These are phyloP conservation scores for Polypterus senegalus DNA, from an alignment of 2,113 vertebrate genomes.

Conservation along the genomic window DNA sequence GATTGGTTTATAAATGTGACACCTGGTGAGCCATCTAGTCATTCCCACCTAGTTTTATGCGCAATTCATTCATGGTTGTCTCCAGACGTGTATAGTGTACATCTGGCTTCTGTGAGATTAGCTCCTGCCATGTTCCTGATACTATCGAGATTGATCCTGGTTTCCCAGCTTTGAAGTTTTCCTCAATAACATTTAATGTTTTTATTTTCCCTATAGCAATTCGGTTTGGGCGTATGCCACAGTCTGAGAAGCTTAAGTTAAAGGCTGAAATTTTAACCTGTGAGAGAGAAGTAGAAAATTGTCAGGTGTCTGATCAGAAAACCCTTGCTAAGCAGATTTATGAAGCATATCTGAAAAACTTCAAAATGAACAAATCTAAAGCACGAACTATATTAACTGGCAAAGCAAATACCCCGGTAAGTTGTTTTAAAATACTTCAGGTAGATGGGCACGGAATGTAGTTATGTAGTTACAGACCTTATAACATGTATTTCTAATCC, in stretches of 20 bases:
- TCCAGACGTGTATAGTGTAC: no score
- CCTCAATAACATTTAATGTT: background rate
- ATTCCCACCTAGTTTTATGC: no score
- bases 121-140: no score
- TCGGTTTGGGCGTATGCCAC: constrained; percentile 92
- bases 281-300: constrained; percentile 62
- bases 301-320: constrained; percentile 74
- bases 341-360: constrained; percentile 93
- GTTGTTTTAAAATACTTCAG: constrained; percentile 22
- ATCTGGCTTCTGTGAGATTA: no score
- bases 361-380: constrained; percentile 97
- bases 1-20: no score
- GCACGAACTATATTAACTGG: constrained; percentile 85
- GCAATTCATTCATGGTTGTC: no score
- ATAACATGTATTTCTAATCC: no score
- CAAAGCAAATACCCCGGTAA: constrained; percentile 82
- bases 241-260: constrained; percentile 89
- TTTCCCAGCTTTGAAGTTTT: no score
- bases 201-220: constrained; percentile 60
- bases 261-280: constrained; percentile 85
- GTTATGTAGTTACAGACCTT: no score
- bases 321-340: constrained; percentile 83
- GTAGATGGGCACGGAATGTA: background rate
- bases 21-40: no score
- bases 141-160: no score